Conservation (phyloP, 2,113 vertebrate species). For the Haplotaxodon microlepis region DNA sequence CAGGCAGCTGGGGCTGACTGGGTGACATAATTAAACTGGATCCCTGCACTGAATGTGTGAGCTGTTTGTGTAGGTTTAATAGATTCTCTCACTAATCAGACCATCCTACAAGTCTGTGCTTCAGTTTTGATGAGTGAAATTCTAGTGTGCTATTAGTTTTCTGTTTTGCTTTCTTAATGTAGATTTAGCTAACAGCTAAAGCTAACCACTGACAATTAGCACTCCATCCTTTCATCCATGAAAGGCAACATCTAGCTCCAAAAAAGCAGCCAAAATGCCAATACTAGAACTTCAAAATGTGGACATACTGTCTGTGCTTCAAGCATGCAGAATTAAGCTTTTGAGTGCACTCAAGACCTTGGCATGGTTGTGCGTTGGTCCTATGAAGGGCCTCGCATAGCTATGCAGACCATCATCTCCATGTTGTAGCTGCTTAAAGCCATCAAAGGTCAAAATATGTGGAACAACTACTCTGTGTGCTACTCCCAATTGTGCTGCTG, state of each 20-base stretch:
- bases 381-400: neutral
- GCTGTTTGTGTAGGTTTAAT: neutral
- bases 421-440: neutral
- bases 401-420: neutral
- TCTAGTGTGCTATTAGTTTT: neutral
- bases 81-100: neutral
- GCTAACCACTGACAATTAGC: neutral
- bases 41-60: neutral
- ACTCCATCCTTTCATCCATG: neutral
- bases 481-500: neutral
- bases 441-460: neutral
- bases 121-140: neutral
- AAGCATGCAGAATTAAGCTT: neutral
- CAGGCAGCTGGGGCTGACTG: neutral
- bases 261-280: neutral
- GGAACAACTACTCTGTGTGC: neutral
- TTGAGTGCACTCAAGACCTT: neutral
- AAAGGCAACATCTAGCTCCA: neutral
- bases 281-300: neutral
- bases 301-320: neutral
- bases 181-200: neutral
- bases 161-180: neutral
- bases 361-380: neutral
- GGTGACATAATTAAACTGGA: neutral
- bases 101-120: neutral